Evolutionary conservation across 2,888 invertebrate species (phyloP).

Genomic region (Galeopsomyia nigrocyanea): DNA sequence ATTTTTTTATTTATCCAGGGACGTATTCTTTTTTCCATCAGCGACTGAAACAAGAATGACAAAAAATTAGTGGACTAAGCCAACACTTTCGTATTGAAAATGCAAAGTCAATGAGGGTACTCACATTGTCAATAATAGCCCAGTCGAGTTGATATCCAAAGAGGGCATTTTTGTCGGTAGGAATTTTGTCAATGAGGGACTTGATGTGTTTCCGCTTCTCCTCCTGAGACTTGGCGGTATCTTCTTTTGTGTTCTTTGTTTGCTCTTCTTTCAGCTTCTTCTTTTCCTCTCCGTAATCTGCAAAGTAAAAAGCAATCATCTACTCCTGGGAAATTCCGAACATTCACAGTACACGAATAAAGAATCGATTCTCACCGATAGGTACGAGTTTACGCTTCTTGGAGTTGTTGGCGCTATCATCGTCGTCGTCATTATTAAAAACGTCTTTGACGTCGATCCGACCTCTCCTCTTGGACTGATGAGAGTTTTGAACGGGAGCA

Average conservation of each 20-base stretch:
- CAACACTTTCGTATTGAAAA: too few relatives aligned
- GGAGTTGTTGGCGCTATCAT: conserved; percentile 70
- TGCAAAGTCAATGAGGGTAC: conserved; percentile 46
- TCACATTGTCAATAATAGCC: conserved; percentile 81
- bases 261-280: conserved; percentile 68
- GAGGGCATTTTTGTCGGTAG: conserved; percentile 95
- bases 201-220: conserved; percentile 98
- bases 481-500: conserved; percentile 57
- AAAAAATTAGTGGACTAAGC: too few relatives aligned
- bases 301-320: conserved; percentile 37
- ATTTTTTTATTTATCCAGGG: conserved; percentile 99
- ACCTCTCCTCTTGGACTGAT: conserved; percentile 76
- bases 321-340: neutral
- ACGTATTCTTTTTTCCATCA: conserved; percentile 96
- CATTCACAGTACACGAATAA: conserved; percentile 9
- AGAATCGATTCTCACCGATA: conserved; percentile 71
- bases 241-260: conserved; percentile 73
- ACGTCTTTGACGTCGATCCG: conserved; percentile 84
- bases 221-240: conserved; percentile 82
- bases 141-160: conserved; percentile 96
- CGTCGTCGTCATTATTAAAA: conserved; percentile 88
- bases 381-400: conserved; percentile 87
- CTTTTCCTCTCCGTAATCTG: conserved; percentile 76
- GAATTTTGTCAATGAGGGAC: conserved; percentile 97
- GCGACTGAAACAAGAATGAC: conserved; percentile 71